Evolutionary conservation across 2,113 vertebrate species (phyloP).

Genomic region (Camarhynchus parvulus): DNA sequence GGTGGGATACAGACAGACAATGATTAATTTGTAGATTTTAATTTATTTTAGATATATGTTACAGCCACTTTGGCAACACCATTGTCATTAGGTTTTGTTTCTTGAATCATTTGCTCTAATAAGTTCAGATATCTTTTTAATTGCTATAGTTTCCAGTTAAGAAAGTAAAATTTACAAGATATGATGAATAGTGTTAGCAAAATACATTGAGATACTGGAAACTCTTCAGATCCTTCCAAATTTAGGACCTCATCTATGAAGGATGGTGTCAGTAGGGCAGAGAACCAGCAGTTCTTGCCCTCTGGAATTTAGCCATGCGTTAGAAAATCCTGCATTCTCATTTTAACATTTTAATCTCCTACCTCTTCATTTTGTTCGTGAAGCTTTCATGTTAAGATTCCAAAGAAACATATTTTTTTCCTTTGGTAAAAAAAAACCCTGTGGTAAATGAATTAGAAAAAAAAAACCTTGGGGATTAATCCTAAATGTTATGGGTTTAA

Average conservation of each 20-base stretch:
- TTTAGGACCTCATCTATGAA: background rate
- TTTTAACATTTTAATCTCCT: background rate
- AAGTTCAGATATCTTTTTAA: background rate
- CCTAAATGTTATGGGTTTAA: rapidly evolving
- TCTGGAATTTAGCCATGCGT: background rate
- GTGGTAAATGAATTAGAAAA: background rate
- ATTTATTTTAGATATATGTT: slow-evolving; percentile 38
- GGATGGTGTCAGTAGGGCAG: background rate
- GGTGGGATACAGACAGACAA: slow-evolving; percentile 33
- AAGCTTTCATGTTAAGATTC: background rate
- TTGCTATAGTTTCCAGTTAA: background rate
- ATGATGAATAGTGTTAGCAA: background rate
- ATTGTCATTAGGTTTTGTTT: background rate
- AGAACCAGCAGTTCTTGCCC: background rate
- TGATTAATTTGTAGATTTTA: slow-evolving; percentile 66
- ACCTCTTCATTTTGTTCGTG: background rate
- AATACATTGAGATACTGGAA: background rate
- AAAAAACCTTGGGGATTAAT: background rate
- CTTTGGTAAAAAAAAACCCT: background rate
- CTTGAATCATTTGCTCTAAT: background rate
- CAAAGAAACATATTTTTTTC: background rate
- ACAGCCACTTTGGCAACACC: background rate
- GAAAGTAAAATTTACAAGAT: background rate
- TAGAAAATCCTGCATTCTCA: background rate
- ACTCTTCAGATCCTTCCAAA: background rate